Evolutionary conservation across 2,888 invertebrate genomes (phyloP), one percentile per base, ranked within the genome.

Genomic region (Drosophila subquinaria): DNA sequence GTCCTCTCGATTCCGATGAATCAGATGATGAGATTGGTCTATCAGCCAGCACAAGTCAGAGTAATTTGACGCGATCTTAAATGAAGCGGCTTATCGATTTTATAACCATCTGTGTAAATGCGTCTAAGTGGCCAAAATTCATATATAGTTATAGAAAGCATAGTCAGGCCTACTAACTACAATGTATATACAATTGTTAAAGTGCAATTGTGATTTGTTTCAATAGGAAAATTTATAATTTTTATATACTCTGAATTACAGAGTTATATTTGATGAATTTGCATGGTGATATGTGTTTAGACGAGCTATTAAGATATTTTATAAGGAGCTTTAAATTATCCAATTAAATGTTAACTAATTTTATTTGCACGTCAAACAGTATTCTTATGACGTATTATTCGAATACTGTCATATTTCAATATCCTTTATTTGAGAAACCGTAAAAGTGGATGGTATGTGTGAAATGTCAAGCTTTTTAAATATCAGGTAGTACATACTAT

Each of bases 1-100:
- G 97, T 52, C 97, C 98, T 10, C 95, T 97, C 74, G 96, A 97
- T 86, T 97, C 97, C 35, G 97, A 97, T 48, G 97, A 97, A 65
- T 97, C 97, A 70, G 95, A 93, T 56, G 92, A 92, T 56, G 92
- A 92, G 50, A 77, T 92, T 42, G 92, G 92, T 3, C 77, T 92
- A 27, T 79, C 91, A 20, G 87, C 92, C 6, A 92, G 82, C 64
- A 87, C 91, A 61, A 88, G 88, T 69, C 92, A 92, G 27, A 90
- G 73, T 56, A 89, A 71, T 48, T 55, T 88, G 42, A 73, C 85
- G 35, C 75, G 89, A 62, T 71, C 90, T 6, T 89, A 88, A 72
- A 9, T 47, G 20, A 13, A 15, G 10, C 35, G 23, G 5, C 42
- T 33, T 15, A 33, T 33, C 9, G n/a, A 27, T 36, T 71, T 35